phyloP scores from a whole-genome alignment of 1,140 invertebrate species.

The Vanessa atalanta region DNA sequence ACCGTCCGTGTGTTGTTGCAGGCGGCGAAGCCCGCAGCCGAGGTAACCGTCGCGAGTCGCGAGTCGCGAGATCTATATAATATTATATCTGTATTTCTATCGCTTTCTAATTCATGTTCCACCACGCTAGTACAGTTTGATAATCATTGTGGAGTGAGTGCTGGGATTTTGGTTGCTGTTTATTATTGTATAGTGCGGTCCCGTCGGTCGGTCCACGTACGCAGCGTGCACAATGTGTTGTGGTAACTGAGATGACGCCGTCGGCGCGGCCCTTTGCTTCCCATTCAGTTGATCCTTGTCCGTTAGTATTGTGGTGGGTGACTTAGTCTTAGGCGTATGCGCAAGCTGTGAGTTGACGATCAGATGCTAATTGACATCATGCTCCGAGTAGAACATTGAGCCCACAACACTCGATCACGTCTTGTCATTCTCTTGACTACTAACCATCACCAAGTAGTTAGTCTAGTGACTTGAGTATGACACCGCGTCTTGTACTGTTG shows the following conservation, averaged over 20 bases:
- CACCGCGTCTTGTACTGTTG: conserved; percentile 20
- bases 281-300: conserved; percentile 65
- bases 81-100: conserved; percentile 65
- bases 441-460: conserved; percentile 68
- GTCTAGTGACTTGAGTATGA: conserved; percentile 35
- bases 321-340: conserved; percentile 65
- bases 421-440: conserved; percentile 51
- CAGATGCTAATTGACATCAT: conserved; percentile 62
- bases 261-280: conserved; percentile 57
- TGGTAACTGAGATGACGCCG: conserved; percentile 59
- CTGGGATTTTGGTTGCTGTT: conserved; percentile 77
- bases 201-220: conserved; percentile 65
- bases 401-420: conserved; percentile 63
- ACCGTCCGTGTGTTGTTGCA: conserved; percentile 82
- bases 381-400: conserved; percentile 77
- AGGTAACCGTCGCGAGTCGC: conserved; percentile 76
- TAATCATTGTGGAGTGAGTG: conserved; percentile 74
- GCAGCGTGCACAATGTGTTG: conserved; percentile 72
- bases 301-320: conserved; percentile 72
- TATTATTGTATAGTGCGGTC: conserved; percentile 59
- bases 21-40: conserved; percentile 84
- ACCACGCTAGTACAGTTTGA: conserved; percentile 72
- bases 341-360: conserved; percentile 60
- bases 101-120: conserved; percentile 78
- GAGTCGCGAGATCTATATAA: conserved; percentile 59